Conservation (phyloP, 2,797 vertebrate species). For the Pseudochaenichthys georgianus region DNA sequence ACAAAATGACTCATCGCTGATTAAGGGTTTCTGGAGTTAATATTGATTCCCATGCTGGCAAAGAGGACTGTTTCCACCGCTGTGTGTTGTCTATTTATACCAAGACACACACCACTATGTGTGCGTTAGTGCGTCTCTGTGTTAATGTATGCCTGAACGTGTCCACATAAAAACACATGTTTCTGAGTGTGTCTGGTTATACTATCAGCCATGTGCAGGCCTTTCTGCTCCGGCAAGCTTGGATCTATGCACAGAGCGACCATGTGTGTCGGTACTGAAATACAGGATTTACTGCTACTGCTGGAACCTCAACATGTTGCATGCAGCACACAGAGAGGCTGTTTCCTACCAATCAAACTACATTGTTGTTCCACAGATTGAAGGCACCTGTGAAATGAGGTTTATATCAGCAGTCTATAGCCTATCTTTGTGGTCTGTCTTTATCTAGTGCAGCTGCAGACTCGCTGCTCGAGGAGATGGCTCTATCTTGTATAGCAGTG, state of each 20-base stretch:
- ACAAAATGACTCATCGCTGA: slow-evolving; percentile 2
- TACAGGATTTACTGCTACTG: slow-evolving; percentile 62
- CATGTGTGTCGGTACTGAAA: slow-evolving; percentile 54
- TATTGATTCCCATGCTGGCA: neutral
- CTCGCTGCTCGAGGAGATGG: slow-evolving; percentile 43
- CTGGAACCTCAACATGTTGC: slow-evolving; percentile 34
- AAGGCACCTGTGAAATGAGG: slow-evolving; percentile 60
- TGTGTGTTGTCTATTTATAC: neutral
- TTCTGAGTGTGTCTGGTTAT: slow-evolving; percentile 24
- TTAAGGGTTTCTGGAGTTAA: slow-evolving; percentile 15
- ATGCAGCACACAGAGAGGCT: slow-evolving; percentile 5
- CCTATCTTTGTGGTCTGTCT: slow-evolving; percentile 48
- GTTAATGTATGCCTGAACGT: slow-evolving; percentile 11
- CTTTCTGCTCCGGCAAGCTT: slow-evolving; percentile 51
- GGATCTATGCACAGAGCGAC: slow-evolving; percentile 52
- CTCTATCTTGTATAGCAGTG: slow-evolving; percentile 57
- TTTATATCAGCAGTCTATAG: slow-evolving; percentile 55
- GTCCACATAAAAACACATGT: slow-evolving; percentile 3
- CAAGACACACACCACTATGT: neutral
- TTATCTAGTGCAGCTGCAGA: slow-evolving; percentile 54
- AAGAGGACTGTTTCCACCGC: neutral
- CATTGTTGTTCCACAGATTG: slow-evolving; percentile 62
- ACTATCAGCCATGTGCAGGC: slow-evolving; percentile 57
- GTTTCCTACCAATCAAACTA: slow-evolving; percentile 58
- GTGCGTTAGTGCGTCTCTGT: neutral